A percentile compares a stretch with the other conserved stretches of the same genome.
Conservation (phyloP, 2,113 vertebrate genomes). For the Cyphomyrus plagiostoma region DNA sequence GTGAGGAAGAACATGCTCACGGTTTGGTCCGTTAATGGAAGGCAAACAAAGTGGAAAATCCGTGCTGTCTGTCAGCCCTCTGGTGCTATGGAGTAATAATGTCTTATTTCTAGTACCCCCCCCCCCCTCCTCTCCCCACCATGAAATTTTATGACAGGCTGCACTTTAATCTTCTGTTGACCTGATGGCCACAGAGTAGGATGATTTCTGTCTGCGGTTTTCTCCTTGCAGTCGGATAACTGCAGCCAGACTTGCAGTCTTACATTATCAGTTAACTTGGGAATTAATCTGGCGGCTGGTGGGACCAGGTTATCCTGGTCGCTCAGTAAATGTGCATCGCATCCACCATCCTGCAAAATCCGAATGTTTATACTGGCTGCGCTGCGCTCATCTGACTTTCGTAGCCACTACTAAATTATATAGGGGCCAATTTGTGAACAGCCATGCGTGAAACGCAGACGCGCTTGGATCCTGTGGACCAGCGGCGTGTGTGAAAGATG, state of each 20-base stretch:
- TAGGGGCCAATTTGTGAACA: conserved; percentile 5
- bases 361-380: neutral
- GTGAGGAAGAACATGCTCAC: neutral
- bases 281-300: neutral
- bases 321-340: neutral
- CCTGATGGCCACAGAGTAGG: neutral
- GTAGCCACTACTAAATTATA: neutral
- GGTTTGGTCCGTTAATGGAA: neutral
- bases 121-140: neutral
- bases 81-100: neutral
- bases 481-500: neutral
- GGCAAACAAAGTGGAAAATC: neutral
- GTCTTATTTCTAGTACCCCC: neutral
- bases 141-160: conserved; percentile 9
- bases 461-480: neutral
- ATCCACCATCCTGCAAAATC: neutral
- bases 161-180: neutral
- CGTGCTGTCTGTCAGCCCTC: neutral
- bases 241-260: neutral
- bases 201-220: neutral
- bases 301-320: neutral
- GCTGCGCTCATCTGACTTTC: neutral
- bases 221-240: neutral
- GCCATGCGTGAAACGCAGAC: neutral
- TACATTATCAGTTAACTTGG: neutral